Percentiles rank a stretch among this genome's conserved stretches.
phyloP scores from a whole-genome alignment of 2,888 invertebrate species.

The Phanerotoma sp. region DNA sequence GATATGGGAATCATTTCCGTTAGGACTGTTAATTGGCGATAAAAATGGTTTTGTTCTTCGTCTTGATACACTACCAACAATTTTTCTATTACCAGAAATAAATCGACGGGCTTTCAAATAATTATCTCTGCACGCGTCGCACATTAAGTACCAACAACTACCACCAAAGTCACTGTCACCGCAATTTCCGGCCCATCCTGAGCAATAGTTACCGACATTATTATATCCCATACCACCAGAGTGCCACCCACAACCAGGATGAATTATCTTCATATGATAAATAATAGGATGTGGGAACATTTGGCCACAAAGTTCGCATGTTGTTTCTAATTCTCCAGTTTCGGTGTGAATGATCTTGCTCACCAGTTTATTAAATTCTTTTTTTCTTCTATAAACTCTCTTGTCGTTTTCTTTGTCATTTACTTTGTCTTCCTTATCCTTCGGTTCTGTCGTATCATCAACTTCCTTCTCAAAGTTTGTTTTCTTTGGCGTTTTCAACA shows the following conservation, averaged over 20 bases:
- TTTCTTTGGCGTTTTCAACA: conserved; percentile 43
- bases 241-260: conserved; percentile 88
- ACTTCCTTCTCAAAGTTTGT: conserved; percentile 26
- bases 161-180: conserved; percentile 81
- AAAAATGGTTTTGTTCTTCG: conserved; percentile 43
- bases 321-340: conserved; percentile 55
- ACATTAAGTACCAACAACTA: conserved; percentile 89
- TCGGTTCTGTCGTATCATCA: conserved; percentile 33
- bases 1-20: conserved; percentile 62
- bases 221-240: conserved; percentile 90
- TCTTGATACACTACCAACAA: conserved; percentile 44
- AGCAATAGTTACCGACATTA: conserved; percentile 83
- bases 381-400: conserved; percentile 60
- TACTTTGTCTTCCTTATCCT: conserved; percentile 54
- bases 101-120: conserved; percentile 59
- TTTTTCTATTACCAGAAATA: conserved; percentile 45
- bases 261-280: conserved; percentile 86
- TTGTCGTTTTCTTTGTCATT: conserved; percentile 60
- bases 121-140: conserved; percentile 86
- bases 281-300: conserved; percentile 78
- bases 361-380: conserved; percentile 60
- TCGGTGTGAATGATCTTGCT: conserved; percentile 36
- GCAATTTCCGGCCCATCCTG: conserved; percentile 87
- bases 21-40: conserved; percentile 52
- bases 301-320: conserved; percentile 87